phyloP scores from a whole-genome alignment of 2,888 invertebrate genomes.

The Pristionchus exspectatus region DNA sequence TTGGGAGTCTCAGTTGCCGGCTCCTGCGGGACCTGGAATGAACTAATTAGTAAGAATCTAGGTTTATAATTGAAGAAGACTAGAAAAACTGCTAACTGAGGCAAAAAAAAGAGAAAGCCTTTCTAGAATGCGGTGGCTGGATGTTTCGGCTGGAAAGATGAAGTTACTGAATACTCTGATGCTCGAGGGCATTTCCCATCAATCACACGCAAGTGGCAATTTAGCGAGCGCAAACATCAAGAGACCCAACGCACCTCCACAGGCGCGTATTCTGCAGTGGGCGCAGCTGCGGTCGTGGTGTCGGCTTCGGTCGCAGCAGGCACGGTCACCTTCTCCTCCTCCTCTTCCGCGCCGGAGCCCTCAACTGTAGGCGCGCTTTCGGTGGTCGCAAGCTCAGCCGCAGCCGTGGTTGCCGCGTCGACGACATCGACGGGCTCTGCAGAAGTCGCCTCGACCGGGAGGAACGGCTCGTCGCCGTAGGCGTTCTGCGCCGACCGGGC shows the following conservation, averaged over 20 bases:
- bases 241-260: neutral
- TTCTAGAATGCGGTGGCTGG: too few relatives aligned
- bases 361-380: neutral
- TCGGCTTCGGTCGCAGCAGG: neutral
- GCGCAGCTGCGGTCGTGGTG: neutral
- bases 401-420: neutral
- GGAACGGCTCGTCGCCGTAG: neutral
- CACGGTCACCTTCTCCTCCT: neutral
- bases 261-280: neutral
- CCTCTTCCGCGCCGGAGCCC: neutral
- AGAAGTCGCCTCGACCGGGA: neutral
- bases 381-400: neutral
- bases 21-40: neutral
- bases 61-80: too few relatives aligned
- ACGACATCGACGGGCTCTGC: neutral
- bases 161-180: too few relatives aligned
- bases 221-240: too few relatives aligned
- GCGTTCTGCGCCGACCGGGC: neutral
- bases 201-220: too few relatives aligned
- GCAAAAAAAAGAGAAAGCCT: too few relatives aligned
- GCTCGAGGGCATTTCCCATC: too few relatives aligned
- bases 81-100: too few relatives aligned
- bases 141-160: too few relatives aligned
- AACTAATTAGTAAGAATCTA: neutral
- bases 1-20: neutral